phyloP scores from a whole-genome alignment of 2,888 invertebrate genomes.

The Lottia gigantea region DNA sequence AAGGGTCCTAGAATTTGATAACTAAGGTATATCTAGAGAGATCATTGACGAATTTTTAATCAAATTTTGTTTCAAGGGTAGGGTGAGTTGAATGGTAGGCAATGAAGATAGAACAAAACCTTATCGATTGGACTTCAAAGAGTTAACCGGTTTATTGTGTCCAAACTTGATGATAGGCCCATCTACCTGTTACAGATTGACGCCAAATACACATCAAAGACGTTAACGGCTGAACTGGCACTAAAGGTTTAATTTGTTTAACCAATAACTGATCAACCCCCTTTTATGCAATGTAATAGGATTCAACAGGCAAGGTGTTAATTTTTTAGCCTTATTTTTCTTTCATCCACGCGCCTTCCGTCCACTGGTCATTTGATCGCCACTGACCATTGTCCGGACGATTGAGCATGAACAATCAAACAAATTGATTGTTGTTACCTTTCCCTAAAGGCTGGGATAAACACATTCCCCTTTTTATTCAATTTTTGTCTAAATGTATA shows the following conservation, averaged over 20 bases:
- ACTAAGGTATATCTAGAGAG: too few species aligned
- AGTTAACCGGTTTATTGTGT: neutral
- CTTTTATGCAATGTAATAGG: slow-evolving; percentile 11
- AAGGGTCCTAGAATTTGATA: too few species aligned
- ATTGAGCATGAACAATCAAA: slow-evolving; percentile 4
- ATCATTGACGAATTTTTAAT: too few species aligned
- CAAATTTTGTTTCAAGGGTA: too few species aligned
- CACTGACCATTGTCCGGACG: slow-evolving; percentile 1
- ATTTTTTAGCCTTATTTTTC: slow-evolving; percentile 1
- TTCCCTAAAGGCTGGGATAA: slow-evolving; percentile 11
- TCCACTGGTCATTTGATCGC: slow-evolving; percentile 7
- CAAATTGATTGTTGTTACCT: slow-evolving; percentile 10
- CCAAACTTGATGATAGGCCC: neutral
- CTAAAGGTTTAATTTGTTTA: slow-evolving; percentile 5
- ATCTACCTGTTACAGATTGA: neutral
- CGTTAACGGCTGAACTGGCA: neutral
- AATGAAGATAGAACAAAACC: too few species aligned
- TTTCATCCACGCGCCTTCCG: slow-evolving; percentile 6
- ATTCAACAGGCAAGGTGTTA: slow-evolving; percentile 9
- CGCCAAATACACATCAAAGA: slow-evolving; percentile 9
- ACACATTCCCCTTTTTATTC: slow-evolving; percentile 9
- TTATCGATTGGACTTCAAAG: slow-evolving; percentile 1
- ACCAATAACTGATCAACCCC: neutral
- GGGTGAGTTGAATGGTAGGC: too few species aligned
- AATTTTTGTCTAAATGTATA: slow-evolving; percentile 8